phyloP scores from a whole-genome alignment of 2,888 invertebrate genomes.

The Himalopsyche tibetana region DNA sequence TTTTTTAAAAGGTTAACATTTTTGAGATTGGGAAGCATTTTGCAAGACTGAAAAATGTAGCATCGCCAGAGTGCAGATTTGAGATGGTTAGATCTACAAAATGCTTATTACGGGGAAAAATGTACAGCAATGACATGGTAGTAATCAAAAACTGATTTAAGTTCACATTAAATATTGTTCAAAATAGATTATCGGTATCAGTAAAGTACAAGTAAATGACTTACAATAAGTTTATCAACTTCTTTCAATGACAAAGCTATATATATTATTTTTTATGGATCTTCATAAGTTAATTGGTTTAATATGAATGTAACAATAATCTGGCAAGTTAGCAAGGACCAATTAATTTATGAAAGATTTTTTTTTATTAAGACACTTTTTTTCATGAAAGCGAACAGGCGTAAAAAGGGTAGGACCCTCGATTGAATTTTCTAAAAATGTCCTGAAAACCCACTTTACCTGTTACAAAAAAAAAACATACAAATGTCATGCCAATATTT shows the following conservation, averaged over 20 bases:
- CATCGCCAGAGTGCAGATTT: not conserved
- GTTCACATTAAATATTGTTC: not conserved
- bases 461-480: not conserved
- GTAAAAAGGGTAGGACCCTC: not conserved
- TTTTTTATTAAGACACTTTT: conserved; percentile 35
- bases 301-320: conserved; percentile 7
- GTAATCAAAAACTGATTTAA: not conserved
- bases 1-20: not conserved
- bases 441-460: conserved; percentile 15
- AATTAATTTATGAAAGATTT: conserved; percentile 22
- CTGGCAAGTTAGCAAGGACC: conserved; percentile 4
- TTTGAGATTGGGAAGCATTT: not conserved
- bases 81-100: not conserved
- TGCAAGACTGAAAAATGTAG: not conserved
- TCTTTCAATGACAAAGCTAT: conserved; percentile 40
- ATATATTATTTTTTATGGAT: conserved; percentile 41
- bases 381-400: conserved; percentile 45
- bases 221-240: not conserved
- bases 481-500: conserved; percentile 23
- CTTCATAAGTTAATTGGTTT: conserved; percentile 28
- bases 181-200: conserved; percentile 16
- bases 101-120: no score
- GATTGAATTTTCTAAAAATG: conserved; percentile 1
- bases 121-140: no score
- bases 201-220: conserved; percentile 6